These are phyloP conservation scores for Drymodes brunneopygia DNA, from an alignment of 2,113 vertebrate genomes.

Conservation along the genomic window DNA sequence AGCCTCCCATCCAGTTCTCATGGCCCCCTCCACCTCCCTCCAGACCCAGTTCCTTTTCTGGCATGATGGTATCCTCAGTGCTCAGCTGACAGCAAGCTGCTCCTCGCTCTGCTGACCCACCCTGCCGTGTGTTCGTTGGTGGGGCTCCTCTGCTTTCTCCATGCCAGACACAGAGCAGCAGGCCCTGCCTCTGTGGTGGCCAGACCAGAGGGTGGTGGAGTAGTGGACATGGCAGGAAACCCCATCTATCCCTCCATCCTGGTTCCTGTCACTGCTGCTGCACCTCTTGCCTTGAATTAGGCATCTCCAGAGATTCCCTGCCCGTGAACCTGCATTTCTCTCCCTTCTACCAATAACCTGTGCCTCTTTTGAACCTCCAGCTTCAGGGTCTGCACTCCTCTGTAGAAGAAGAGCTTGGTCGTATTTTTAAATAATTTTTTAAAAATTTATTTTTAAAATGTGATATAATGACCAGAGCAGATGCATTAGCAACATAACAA, in stretches of 20 bases:
- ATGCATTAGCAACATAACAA: neutral
- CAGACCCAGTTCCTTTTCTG: constrained; percentile 37
- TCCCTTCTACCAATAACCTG: neutral
- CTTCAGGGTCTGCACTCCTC: neutral
- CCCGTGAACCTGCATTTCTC: neutral
- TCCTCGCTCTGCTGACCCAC: neutral
- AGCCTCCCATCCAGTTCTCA: constrained; percentile 50
- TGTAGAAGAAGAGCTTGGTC: neutral
- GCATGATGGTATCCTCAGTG: neutral
- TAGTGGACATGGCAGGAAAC: neutral
- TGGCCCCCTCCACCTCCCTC: neutral
- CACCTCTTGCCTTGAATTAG: neutral
- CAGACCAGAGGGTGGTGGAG: neutral
- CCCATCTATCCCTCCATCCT: neutral
- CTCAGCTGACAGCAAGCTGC: neutral
- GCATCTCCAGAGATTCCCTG: neutral
- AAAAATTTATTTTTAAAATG: neutral
- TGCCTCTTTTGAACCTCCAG: neutral
- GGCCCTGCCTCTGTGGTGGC: neutral
- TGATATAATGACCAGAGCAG: neutral
- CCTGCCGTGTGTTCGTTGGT: fast-evolving
- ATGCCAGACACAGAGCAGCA: fast-evolving
- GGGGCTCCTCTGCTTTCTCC: neutral
- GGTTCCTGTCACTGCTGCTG: neutral
- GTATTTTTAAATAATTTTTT: neutral